Base-by-base conservation (phyloP, 2,113 vertebrate species). In the Apaloderma vittatum region DNA sequence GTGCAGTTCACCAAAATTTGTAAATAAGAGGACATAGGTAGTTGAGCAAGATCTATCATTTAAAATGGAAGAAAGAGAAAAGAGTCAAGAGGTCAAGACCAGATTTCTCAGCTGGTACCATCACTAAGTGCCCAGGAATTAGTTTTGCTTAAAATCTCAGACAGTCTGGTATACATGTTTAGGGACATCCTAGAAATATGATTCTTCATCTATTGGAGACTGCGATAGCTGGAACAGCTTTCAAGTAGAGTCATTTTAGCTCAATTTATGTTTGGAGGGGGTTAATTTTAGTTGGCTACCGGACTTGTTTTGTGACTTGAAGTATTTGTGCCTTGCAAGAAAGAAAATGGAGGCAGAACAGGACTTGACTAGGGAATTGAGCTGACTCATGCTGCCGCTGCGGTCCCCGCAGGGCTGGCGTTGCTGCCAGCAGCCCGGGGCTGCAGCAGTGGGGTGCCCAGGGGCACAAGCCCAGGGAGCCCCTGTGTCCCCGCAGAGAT, bases 271-370 rank as follows among this genome's bases (percentile, higher is more conserved):
- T 62, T 86, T 58, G 65, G 36, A 62, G 68, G 74, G 74, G 30
- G 36, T 65, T 87, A 57, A 70, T 59, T 87, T 77, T 87, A 66
- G 32, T 70, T 88, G 26, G 22, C 9, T 92, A 2, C 30, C 17
- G 54, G 59, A 14, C 67, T 90, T 57, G 21, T 34, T 91, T 63
- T 83, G 8, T 91, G 27, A 91, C 79, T 93, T 29, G 2, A 76
- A 87, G 27, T 71, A 26, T 55, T 59, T 88, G 71, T 7, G 18
- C 20, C 32, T 78, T 66, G 49, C n/a, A 81, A 72, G 84, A 58
- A 68, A 62, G 88, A 93, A 97, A 91, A 97, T 96, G 94, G 92
- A 93, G 89, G 75, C 76, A 57, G 68, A 58, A 34, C 3, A 76
- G 63, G 30, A 18, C 57, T 52, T 4, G 6, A 23, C 13, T 27